Evolutionary conservation across 2,888 invertebrate species (phyloP), one percentile per base, ranked within the genome.

Genomic region (Argyresthia goedartella): DNA sequence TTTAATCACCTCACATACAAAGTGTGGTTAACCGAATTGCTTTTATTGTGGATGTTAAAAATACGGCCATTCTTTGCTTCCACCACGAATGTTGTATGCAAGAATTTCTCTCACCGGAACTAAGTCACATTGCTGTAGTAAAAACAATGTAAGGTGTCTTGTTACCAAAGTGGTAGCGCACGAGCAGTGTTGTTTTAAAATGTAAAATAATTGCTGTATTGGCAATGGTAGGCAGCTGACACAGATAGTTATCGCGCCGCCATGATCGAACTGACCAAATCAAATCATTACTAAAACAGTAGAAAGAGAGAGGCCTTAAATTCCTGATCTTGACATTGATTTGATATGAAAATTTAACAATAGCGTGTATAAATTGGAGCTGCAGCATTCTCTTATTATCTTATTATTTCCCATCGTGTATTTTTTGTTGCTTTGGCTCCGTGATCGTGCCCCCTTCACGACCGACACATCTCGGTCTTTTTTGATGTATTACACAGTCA

Each of bases 11-110:
- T 60, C 63, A 51, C 56, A 49, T 62, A 61, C 56, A 58, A 59
- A 56, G 54, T 66, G 66, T 56, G 70, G 72, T 69, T 65, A 64
- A 65, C 66, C 63, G 65, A 69, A 72, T 67, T 66, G 66, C 61
- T 56, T 49, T 62, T 58, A 67, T 68, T 71, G 68, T 51, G 36
- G 36, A 36, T 68, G 60, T 48, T 48, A 10, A 48, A 48, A 36
- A 48, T 36, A 25, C 39, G 39, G 10, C 9, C 25, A 46, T 46
- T 48, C 54, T 56, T 60, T 60, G 58, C 47, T 53, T 50, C 54
- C 49, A 53, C 36, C 57, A 52, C 53, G 57, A 57, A 50, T 41
- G 14, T 55, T 58, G 58, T 59, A 57, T 56, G 55, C 56, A 47
- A 51, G 52, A 52, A 55, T 56, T 25, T 25, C 6, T 6, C 25